Base-by-base conservation (phyloP, 1,140 invertebrate genomes). In the Aporrectodea caliginosa region DNA sequence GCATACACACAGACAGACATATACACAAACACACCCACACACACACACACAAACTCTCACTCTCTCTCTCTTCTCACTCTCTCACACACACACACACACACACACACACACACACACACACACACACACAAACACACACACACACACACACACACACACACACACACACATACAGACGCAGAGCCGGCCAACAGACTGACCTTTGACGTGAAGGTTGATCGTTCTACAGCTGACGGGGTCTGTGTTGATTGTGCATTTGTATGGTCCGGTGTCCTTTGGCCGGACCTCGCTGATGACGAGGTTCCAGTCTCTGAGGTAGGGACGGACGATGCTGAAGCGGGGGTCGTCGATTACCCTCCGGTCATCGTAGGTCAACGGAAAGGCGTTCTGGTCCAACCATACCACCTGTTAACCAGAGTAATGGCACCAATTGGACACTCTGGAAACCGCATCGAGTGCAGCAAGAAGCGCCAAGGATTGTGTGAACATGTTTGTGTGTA, bases 201-300 rank as follows among this genome's bases (percentile, higher is more conserved):
- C 87, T 84, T 85, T 81, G 32, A 88, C 86, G 75, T 84, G 82
- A 35, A 88, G 81, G 43, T 83, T 79, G 22, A 88, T 85, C 1
- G 82, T 83, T 81, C 87, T 87, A n/a, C 83, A 85, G 79, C 85
- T 87, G 71, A 87, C 83, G 6, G 86, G 86, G 16, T 83, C 78
- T 12, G 86, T 86, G 81, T 87, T 87, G 29, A 87, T 85, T 69
- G 84, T 84, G 77, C 86, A 87, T 71, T 80, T 83, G 75, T 86
- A 87, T 68, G 80, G 82, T 22, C 85, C 86, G 6, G 81, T 71
- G 80, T 87, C 86, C 12, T 78, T 71, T 2, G 76, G 80, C 35
- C 80, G 78, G 1, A 87, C 84, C 14, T 85, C 82, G 22, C 83
- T 80, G 2, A 75, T 35, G 6, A 31, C 35, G 14, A 80, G 82